These are phyloP conservation scores for Penaeus monodon DNA, from an alignment of 2,888 invertebrate genomes.

Conservation along the genomic window DNA sequence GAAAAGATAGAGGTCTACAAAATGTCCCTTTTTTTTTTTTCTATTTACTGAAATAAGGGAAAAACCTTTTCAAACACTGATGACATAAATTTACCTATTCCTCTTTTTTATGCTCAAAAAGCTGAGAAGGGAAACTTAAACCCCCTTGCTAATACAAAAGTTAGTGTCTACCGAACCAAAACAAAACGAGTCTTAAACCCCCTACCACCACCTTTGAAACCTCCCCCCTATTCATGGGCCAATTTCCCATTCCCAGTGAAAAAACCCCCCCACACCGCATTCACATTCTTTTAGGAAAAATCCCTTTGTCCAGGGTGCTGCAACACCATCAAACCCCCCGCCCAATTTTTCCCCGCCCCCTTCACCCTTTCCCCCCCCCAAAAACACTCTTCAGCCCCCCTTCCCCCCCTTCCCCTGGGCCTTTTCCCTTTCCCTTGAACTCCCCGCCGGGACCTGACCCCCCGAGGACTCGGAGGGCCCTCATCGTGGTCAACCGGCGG, in stretches of 20 bases:
- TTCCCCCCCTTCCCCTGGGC: neutral
- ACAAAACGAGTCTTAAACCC: slow-evolving; percentile 1
- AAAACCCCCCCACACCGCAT: too few relatives aligned
- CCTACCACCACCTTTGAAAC: slow-evolving; percentile 27
- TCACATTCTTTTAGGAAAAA: too few relatives aligned
- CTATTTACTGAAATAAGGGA: too few relatives aligned
- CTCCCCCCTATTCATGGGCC: too few relatives aligned
- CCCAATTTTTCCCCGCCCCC: too few relatives aligned
- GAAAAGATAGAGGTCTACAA: too few relatives aligned
- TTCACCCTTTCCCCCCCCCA: too few relatives aligned
- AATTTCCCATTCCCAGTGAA: too few relatives aligned
- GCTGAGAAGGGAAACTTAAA: slow-evolving; percentile 45
- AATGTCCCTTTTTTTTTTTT: too few relatives aligned
- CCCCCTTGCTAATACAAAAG: slow-evolving; percentile 31
- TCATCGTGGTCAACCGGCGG: slow-evolving; percentile 58
- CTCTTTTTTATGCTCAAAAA: slow-evolving; percentile 47
- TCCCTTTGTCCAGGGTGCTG: too few relatives aligned
- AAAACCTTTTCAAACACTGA: too few relatives aligned
- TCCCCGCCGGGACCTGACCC: slow-evolving; percentile 61
- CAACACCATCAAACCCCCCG: too few relatives aligned
- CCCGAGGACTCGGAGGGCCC: slow-evolving; percentile 64
- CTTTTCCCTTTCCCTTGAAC: slow-evolving; percentile 50
- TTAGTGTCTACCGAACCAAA: neutral
- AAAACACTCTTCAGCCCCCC: neutral
- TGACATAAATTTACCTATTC: neutral